Percentiles rank a stretch among this genome's conserved stretches.
These are phyloP conservation scores for Anguilla pacifica DNA, from an alignment of 2,797 vertebrate genomes.

Conservation along the genomic window DNA sequence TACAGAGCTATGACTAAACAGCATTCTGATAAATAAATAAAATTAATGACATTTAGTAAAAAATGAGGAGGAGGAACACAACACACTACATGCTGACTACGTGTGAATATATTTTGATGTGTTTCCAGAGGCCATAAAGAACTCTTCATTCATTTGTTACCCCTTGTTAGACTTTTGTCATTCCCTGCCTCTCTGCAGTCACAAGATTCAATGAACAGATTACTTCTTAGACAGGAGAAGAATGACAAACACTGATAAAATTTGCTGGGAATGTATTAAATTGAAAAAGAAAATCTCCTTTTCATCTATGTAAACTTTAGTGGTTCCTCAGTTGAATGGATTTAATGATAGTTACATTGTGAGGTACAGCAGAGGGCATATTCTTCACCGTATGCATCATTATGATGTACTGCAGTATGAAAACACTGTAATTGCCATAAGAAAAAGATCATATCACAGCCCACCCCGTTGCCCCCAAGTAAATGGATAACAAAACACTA, in stretches of 20 bases:
- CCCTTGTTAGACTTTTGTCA: neutral
- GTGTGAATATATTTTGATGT: neutral
- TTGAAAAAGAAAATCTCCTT: neutral
- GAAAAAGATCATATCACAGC: neutral
- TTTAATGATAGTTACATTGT: neutral
- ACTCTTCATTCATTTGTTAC: neutral
- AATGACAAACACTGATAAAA: neutral
- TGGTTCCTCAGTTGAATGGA: neutral
- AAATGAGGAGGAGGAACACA: neutral
- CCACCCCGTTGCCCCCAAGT: neutral
- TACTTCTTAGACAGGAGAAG: neutral
- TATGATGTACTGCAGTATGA: neutral
- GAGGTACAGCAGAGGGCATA: neutral
- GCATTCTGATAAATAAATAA: neutral
- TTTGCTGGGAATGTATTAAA: neutral
- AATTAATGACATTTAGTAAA: neutral
- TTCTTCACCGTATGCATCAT: neutral
- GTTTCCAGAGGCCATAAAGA: neutral
- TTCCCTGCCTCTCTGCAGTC: neutral
- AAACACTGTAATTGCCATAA: neutral
- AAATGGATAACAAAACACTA: slow-evolving; percentile 6
- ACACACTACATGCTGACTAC: neutral
- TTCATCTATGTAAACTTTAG: neutral
- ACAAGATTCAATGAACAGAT: neutral
- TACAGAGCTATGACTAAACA: neutral